A percentile compares a stretch with the other conserved stretches of the same genome.
These are phyloP conservation scores for Nyleta sp. DNA, from an alignment of 2,888 invertebrate genomes.

Conservation along the genomic window DNA sequence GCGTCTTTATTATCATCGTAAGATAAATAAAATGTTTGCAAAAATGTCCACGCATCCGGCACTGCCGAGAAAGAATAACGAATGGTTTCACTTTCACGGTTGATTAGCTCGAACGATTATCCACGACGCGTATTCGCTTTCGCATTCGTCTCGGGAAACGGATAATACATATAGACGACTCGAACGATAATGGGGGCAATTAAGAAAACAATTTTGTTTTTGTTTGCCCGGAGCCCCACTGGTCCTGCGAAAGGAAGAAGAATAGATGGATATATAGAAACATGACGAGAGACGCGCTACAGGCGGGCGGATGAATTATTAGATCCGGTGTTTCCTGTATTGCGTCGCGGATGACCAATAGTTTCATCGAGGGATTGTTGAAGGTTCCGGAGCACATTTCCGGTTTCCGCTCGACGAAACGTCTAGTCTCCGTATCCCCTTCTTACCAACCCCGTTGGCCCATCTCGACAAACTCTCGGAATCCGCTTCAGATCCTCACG, in stretches of 20 bases:
- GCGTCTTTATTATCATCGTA: constrained; percentile 11
- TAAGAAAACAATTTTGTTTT: constrained; percentile 36
- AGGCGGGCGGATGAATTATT: constrained; percentile 80
- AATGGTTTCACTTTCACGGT: constrained; percentile 13
- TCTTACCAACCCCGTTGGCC: constrained; percentile 63
- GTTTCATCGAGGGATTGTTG: constrained; percentile 83
- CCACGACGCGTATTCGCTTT: background rate
- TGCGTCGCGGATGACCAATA: constrained; percentile 82
- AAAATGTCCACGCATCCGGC: background rate
- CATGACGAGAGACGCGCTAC: constrained; percentile 68
- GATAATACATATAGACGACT: background rate
- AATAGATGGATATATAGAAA: constrained; percentile 38
- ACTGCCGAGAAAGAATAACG: background rate
- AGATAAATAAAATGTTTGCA: background rate
- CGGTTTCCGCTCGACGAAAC: constrained; percentile 81
- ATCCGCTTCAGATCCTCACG: constrained; percentile 64
- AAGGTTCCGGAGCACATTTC: constrained; percentile 83
- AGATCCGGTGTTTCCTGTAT: constrained; percentile 82
- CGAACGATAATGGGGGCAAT: constrained; percentile 19
- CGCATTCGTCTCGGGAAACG: constrained; percentile 6
- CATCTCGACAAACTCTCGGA: constrained; percentile 69
- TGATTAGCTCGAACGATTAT: constrained; percentile 18
- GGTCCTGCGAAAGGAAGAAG: background rate
- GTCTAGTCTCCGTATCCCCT: constrained; percentile 71
- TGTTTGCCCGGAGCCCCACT: constrained; percentile 5